Evolutionary conservation across 2,888 invertebrate genomes (phyloP).

Genomic region (Chesias legatella): DNA sequence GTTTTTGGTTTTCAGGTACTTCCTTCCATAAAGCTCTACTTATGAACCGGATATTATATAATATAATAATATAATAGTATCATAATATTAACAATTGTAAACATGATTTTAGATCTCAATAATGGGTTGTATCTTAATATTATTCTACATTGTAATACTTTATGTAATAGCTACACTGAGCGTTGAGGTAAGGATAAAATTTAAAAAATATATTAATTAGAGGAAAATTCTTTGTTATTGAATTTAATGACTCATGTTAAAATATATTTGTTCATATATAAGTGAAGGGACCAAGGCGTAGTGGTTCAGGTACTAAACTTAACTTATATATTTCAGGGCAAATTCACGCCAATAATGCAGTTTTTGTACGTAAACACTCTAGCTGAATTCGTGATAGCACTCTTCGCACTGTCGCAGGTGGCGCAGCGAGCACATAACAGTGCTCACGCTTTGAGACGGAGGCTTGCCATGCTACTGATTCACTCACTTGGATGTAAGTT

Average conservation of each 20-base stretch:
- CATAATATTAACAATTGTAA: no score
- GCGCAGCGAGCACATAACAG: slow-evolving; percentile 8
- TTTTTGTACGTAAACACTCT: neutral
- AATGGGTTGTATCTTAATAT: slow-evolving; percentile 31
- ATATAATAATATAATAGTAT: no score
- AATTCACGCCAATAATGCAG: neutral
- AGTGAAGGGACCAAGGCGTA: no score
- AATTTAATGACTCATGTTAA: no score
- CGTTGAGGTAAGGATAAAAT: slow-evolving; percentile 29
- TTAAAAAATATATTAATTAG: neutral
- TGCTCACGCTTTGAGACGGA: slow-evolving; percentile 1
- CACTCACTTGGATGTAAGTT: neutral
- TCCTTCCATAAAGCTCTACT: no score
- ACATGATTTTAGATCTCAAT: slow-evolving; percentile 36
- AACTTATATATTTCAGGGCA: slow-evolving; percentile 4
- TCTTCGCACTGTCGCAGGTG: slow-evolving; percentile 2
- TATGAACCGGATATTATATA: no score
- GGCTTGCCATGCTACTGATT: slow-evolving; percentile 6
- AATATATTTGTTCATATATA: no score
- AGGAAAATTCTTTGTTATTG: no score
- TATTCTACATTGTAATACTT: slow-evolving; percentile 33
- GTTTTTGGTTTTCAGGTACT: slow-evolving; percentile 39
- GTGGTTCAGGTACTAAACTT: no score
- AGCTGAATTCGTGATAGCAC: neutral
- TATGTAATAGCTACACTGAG: slow-evolving; percentile 25